Base-by-base conservation (phyloP, 2,888 invertebrate species). In the Pristionchus mayeri region DNA sequence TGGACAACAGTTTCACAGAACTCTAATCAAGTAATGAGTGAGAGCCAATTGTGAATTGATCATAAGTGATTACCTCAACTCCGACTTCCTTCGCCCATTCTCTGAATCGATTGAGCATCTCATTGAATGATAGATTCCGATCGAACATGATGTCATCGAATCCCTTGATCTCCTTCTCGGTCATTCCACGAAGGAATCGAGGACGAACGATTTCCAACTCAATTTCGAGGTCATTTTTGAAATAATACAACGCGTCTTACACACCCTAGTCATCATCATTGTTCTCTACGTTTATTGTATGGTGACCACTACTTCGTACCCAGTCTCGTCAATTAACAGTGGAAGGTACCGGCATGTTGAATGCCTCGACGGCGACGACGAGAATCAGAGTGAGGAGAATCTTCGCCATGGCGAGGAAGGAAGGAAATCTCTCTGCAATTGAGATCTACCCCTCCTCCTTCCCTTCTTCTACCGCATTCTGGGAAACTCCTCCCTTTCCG, bases 191-290 rank as follows among this genome's bases (percentile, higher is more conserved):
- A 16, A 71, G 71, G 24, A 71, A 71, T 24, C 40, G 71, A 44
- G 71, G 71, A 4, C 71, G 71, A 16, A 71, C n/a, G 44, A 71
- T 71, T 34, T 71, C 71, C 37, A 71, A 40, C 71, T 71, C 40
- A 71, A 71, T 11, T n/a, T n/a, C n/a, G n/a, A n/a, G n/a, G n/a
- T n/a, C n/a, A n/a, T n/a, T n/a, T n/a, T n/a, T n/a, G n/a, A n/a
- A n/a, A n/a, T n/a, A n/a, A n/a, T n/a, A n/a, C n/a, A n/a, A n/a
- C n/a, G n/a, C n/a, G n/a, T n/a, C n/a, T n/a, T n/a, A n/a, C n/a
- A n/a, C n/a, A n/a, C n/a, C n/a, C n/a, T n/a, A n/a, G n/a, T n/a
- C n/a, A n/a, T n/a, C n/a, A n/a, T n/a, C n/a, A n/a, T n/a, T n/a
- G n/a, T n/a, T n/a, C n/a, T n/a, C n/a, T n/a, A n/a, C n/a, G n/a